Conservation (phyloP, 2,113 vertebrate genomes). For the Takifugu flavidus region DNA sequence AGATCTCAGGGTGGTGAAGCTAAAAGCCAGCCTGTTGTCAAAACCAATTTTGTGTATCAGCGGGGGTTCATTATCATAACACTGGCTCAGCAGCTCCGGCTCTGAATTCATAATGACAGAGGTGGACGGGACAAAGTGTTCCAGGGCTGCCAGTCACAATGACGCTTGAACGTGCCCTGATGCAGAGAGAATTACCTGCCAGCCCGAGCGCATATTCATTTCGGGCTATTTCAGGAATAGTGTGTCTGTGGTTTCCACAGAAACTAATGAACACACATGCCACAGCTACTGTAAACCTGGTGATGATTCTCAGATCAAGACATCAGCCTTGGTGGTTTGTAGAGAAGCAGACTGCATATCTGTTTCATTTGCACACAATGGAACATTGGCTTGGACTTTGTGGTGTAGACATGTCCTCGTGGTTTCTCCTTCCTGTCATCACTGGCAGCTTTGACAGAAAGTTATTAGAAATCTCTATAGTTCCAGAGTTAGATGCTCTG, state of each 20-base stretch:
- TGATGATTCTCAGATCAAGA: not conserved
- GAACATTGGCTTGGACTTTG: too few species aligned
- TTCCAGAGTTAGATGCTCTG: too few species aligned
- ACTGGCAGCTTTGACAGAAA: too few species aligned
- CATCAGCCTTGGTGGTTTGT: not conserved
- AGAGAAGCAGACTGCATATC: not conserved
- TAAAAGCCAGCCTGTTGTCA: conserved; percentile 61
- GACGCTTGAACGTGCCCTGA: too few species aligned
- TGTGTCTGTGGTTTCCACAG: not conserved
- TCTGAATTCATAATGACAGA: conserved; percentile 62
- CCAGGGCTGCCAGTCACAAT: conserved; percentile 18
- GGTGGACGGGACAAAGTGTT: conserved; percentile 42
- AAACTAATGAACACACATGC: not conserved
- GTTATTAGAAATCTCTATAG: too few species aligned
- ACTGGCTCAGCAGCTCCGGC: conserved; percentile 58
- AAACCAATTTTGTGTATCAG: conserved; percentile 68
- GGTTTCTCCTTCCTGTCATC: too few species aligned
- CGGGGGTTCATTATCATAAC: conserved; percentile 66
- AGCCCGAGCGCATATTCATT: too few species aligned
- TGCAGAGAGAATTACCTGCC: too few species aligned
- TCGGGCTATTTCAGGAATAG: too few species aligned
- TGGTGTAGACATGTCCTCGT: too few species aligned
- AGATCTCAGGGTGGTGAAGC: conserved; percentile 49
- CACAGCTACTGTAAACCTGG: not conserved
- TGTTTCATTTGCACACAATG: not conserved